Conservation (phyloP, 1,140 invertebrate genomes). For the Dendroctonus valens region DNA sequence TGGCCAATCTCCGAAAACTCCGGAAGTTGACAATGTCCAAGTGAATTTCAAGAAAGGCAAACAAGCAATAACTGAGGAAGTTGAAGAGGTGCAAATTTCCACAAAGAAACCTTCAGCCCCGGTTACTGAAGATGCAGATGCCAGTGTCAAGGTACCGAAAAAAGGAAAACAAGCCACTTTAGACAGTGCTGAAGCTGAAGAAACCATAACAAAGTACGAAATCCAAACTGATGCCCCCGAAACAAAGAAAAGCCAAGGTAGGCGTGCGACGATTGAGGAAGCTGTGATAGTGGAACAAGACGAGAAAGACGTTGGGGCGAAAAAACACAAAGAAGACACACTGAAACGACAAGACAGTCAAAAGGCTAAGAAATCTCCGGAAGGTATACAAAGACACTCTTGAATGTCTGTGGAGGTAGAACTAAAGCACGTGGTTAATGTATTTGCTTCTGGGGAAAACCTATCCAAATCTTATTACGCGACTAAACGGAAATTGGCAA, state of each 20-base stretch:
- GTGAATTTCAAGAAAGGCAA: constrained; percentile 25
- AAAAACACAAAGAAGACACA: constrained; percentile 54
- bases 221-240: constrained; percentile 50
- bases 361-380: constrained; percentile 50
- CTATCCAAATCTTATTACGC: neutral
- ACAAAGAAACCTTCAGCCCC: constrained; percentile 45
- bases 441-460: too few relatives aligned
- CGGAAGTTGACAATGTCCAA: constrained; percentile 29
- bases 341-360: constrained; percentile 43
- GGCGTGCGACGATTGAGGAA: constrained; percentile 29
- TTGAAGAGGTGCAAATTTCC: constrained; percentile 24
- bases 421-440: neutral
- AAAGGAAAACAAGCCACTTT: constrained; percentile 19
- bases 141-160: constrained; percentile 23
- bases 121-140: constrained; percentile 18
- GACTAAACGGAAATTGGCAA: too few relatives aligned
- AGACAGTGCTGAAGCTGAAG: constrained; percentile 28
- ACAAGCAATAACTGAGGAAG: constrained; percentile 26
- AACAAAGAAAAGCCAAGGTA: constrained; percentile 29
- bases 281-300: constrained; percentile 35
- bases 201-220: constrained; percentile 31
- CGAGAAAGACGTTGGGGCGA: constrained; percentile 45
- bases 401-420: too few relatives aligned
- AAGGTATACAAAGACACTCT: constrained; percentile 36
- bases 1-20: constrained; percentile 10